A percentile compares a stretch with the other conserved stretches of the same genome.
Conservation (phyloP, 2,797 vertebrate species). For the Sardinella longiceps region DNA sequence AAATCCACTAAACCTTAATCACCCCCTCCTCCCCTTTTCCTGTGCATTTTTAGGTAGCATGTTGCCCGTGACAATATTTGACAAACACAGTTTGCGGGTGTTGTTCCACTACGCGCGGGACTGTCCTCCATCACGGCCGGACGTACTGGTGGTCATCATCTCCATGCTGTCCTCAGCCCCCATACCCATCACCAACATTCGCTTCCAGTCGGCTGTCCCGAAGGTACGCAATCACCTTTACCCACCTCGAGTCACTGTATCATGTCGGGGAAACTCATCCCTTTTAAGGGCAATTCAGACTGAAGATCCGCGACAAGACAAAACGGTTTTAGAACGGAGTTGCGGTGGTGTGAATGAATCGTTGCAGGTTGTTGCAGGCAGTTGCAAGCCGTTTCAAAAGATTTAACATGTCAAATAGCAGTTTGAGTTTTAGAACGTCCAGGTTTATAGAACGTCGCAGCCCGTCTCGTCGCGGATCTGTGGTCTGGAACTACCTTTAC, state of each 20-base stretch:
- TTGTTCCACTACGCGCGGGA: constrained; percentile 94
- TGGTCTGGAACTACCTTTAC: too few species aligned
- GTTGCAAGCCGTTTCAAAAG: too few species aligned
- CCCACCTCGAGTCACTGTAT: background rate
- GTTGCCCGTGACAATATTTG: constrained; percentile 92
- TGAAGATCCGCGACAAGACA: too few species aligned
- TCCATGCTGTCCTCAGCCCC: constrained; percentile 97
- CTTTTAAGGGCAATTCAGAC: too few species aligned
- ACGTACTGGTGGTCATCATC: constrained; percentile 95
- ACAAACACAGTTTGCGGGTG: constrained; percentile 91
- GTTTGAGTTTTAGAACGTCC: too few species aligned
- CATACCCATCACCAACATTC: constrained; percentile 86
- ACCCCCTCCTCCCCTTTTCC: background rate
- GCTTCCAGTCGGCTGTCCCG: constrained; percentile 96
- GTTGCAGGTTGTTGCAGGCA: too few species aligned
- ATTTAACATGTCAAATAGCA: too few species aligned
- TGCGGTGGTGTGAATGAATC: too few species aligned
- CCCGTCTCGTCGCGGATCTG: too few species aligned
- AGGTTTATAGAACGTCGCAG: too few species aligned
- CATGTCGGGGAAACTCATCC: background rate
- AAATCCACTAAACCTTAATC: background rate
- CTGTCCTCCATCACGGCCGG: constrained; percentile 83
- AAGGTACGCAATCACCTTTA: constrained; percentile 77
- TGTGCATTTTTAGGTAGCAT: constrained; percentile 80
- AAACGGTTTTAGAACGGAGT: too few species aligned